A percentile compares a stretch with the other conserved stretches of the same genome.
phyloP scores from a whole-genome alignment of 2,113 vertebrate species.

The Spheniscus mendiculus region DNA sequence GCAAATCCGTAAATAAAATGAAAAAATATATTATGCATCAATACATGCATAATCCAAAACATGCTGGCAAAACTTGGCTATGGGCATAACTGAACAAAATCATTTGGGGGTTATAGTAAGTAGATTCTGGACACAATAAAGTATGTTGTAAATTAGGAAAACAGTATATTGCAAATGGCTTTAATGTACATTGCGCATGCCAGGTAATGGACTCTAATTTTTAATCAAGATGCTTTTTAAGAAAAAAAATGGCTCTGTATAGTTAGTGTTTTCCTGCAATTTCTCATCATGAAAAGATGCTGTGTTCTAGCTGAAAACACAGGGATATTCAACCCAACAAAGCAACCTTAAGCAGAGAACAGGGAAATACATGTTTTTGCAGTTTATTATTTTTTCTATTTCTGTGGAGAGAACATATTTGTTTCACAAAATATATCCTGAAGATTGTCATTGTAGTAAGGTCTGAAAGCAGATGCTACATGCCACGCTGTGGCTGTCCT shows the following conservation, averaged over 20 bases:
- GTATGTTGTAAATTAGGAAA: not conserved
- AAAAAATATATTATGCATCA: not conserved
- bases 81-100: not conserved
- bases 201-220: not conserved
- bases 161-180: not conserved
- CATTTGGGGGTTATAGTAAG: not conserved
- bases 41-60: not conserved
- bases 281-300: not conserved
- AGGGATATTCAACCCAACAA: not conserved
- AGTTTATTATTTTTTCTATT: not conserved
- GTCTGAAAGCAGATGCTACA: not conserved
- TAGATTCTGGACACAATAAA: not conserved
- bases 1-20: not conserved
- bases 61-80: not conserved
- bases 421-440: not conserved
- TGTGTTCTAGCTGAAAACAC: conserved; percentile 25
- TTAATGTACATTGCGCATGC: not conserved
- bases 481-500: not conserved
- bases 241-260: not conserved
- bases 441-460: not conserved
- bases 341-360: not conserved
- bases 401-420: not conserved
- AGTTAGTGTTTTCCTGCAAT: conserved; percentile 4
- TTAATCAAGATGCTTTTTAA: not conserved
- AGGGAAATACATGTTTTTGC: not conserved